Conservation (phyloP, 35 echinoderm and acorn worm species). For the Chiridota heheva region DNA sequence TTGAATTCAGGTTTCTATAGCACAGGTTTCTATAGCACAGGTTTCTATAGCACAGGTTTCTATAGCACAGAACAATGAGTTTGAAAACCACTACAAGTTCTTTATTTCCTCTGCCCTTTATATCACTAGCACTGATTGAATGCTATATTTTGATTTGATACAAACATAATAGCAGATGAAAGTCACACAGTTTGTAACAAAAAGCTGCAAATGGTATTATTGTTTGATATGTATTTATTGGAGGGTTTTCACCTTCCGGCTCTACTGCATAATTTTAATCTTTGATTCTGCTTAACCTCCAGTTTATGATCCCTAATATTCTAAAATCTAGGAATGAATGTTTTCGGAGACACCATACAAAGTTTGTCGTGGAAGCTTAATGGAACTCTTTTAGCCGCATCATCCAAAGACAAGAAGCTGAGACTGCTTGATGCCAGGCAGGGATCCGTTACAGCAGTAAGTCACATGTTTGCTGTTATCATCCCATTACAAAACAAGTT, state of each 20-base stretch:
- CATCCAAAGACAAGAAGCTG: slow-evolving; percentile 93
- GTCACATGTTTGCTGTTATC: neutral
- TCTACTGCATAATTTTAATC: neutral
- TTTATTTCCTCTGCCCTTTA: too few species aligned
- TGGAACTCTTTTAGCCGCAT: slow-evolving; percentile 72
- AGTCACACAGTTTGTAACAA: neutral
- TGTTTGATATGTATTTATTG: neutral
- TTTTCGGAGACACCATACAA: slow-evolving; percentile 69
- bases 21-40: too few species aligned
- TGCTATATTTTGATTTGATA: too few species aligned
- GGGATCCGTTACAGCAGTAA: slow-evolving; percentile 55
- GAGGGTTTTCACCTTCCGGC: neutral
- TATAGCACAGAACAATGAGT: too few species aligned
- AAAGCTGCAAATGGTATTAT: neutral
- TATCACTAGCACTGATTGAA: too few species aligned
- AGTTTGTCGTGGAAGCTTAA: slow-evolving; percentile 89
- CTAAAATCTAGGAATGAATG: slow-evolving; percentile 45
- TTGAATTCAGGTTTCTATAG: too few species aligned
- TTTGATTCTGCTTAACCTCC: neutral
- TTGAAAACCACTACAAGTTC: too few species aligned
- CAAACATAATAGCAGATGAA: neutral
- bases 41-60: too few species aligned
- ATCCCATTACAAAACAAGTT: neutral
- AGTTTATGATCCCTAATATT: neutral
- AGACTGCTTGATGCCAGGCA: slow-evolving; percentile 82